These are phyloP conservation scores for Mayetiola destructor DNA, from an alignment of 2,888 invertebrate species.

Conservation along the genomic window DNA sequence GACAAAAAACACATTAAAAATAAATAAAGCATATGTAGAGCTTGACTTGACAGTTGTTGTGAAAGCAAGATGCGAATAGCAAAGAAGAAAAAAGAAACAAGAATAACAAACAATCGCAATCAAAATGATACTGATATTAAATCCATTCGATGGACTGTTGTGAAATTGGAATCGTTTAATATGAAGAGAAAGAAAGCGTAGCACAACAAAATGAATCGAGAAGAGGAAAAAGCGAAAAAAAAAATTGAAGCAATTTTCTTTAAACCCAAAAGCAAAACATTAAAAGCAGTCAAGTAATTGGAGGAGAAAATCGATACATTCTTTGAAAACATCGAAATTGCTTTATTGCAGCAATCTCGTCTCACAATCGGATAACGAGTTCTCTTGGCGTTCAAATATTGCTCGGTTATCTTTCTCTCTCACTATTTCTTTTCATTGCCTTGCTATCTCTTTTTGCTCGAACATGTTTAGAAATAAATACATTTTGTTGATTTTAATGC, in stretches of 20 bases:
- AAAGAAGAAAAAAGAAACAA: neutral
- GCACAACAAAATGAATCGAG: neutral
- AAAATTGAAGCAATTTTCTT: slow-evolving; percentile 13
- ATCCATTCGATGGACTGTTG: neutral
- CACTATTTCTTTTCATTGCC: too few relatives aligned
- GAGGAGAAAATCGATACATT: too few relatives aligned
- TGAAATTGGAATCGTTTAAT: neutral
- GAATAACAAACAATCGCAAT: neutral
- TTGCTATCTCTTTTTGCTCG: neutral
- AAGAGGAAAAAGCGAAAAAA: neutral
- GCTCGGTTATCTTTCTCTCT: too few relatives aligned
- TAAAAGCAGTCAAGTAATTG: too few relatives aligned
- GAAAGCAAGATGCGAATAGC: neutral
- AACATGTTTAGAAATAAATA: neutral
- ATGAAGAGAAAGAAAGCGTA: neutral
- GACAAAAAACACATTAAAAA: too few relatives aligned
- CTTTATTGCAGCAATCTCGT: slow-evolving; percentile 9
- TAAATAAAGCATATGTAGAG: too few relatives aligned
- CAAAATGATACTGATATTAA: neutral
- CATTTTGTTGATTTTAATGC: slow-evolving; percentile 1
- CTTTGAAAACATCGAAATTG: neutral
- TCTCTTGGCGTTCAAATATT: too few relatives aligned
- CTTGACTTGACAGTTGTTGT: neutral
- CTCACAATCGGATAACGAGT: neutral
- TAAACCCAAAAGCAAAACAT: slow-evolving; percentile 1